Conservation (phyloP, 2,113 vertebrate genomes). For the Ivindomyrus marchei region DNA sequence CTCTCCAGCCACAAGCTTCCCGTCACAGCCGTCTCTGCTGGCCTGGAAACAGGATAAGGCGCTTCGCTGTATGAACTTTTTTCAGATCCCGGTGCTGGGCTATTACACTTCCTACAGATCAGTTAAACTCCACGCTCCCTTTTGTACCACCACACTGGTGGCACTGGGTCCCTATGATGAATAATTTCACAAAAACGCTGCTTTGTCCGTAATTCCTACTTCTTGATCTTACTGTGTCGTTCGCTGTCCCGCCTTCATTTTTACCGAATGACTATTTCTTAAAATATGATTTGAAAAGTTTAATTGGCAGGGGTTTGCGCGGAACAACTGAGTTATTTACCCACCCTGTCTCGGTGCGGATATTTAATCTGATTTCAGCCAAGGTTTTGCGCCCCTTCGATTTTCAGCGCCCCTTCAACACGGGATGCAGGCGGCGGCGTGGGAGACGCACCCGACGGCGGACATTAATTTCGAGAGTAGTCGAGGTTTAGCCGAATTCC, state of each 20-base stretch:
- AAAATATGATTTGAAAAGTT: not conserved
- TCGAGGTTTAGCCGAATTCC: not conserved
- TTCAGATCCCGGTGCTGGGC: not conserved
- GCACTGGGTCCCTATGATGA: not conserved
- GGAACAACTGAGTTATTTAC: not conserved
- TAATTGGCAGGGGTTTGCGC: not conserved
- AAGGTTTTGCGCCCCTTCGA: not conserved
- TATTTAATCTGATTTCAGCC: not conserved
- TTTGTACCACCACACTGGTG: not conserved
- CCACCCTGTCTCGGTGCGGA: not conserved
- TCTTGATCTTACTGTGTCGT: not conserved
- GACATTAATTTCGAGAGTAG: not conserved
- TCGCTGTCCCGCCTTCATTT: not conserved
- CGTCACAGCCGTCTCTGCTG: slow-evolving; percentile 25
- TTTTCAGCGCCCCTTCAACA: not conserved
- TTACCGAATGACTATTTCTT: not conserved
- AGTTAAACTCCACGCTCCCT: not conserved
- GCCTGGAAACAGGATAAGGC: slow-evolving; percentile 28
- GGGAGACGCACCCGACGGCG: not conserved
- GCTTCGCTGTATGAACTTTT: not conserved
- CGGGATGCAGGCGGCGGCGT: not conserved
- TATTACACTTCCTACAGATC: not conserved
- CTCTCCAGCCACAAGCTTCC: slow-evolving; percentile 28
- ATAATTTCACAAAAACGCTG: not conserved
- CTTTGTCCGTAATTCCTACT: not conserved